Conservation (phyloP, 2,888 invertebrate species). For the Phytoseiulus persimilis region DNA sequence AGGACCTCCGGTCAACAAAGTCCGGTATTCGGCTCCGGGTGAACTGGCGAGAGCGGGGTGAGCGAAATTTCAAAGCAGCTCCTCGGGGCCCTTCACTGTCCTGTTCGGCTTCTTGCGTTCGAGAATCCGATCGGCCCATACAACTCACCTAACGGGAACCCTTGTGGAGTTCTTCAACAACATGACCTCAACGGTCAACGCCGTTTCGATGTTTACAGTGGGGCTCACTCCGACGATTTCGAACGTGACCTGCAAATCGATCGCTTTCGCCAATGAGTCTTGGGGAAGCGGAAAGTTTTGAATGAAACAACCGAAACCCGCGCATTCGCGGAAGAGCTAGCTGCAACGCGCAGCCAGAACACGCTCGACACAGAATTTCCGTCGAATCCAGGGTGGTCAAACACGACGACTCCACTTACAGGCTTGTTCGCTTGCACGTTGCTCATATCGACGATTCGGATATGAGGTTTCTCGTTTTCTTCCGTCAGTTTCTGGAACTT, state of each 20-base stretch:
- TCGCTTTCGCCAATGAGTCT: too few species aligned
- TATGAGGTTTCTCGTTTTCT: constrained; percentile 65
- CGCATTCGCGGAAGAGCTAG: too few species aligned
- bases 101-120: too few species aligned
- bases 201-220: neutral
- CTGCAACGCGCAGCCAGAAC: too few species aligned
- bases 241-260: neutral
- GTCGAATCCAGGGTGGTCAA: neutral
- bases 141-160: neutral
- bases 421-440: constrained; percentile 77
- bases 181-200: constrained; percentile 12
- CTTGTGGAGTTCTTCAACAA: neutral
- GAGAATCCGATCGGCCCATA: too few species aligned
- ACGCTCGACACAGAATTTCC: neutral
- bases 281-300: too few species aligned
- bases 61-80: too few species aligned
- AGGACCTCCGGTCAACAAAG: neutral
- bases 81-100: too few species aligned
- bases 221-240: constrained; percentile 16
- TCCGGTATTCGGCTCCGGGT: too few species aligned
- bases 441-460: constrained; percentile 66
- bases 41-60: too few species aligned
- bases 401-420: constrained; percentile 53
- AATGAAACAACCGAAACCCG: too few species aligned
- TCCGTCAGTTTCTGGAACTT: constrained; percentile 74